Evolutionary conservation across 2,888 invertebrate genomes (phyloP).

Genomic region (Lamproptera curius): DNA sequence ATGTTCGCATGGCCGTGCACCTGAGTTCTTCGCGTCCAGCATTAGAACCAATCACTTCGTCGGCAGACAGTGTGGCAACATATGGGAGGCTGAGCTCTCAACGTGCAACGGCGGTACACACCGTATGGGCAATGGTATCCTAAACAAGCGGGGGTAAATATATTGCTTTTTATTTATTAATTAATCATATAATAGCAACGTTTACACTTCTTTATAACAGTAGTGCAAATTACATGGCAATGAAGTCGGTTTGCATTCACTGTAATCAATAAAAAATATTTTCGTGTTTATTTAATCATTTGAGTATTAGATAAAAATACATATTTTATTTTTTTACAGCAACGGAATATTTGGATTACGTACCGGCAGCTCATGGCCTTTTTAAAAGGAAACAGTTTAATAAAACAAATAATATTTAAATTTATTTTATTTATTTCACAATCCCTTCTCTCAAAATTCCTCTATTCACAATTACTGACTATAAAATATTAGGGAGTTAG

Average conservation of each 20-base stretch:
- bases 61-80: conserved; percentile 30
- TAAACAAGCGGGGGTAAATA: conserved; percentile 27
- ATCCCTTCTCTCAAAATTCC: too few species aligned
- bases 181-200: too few species aligned
- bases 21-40: conserved; percentile 33
- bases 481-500: too few species aligned
- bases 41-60: conserved; percentile 33
- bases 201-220: too few species aligned
- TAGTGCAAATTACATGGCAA: too few species aligned
- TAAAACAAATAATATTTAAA: too few species aligned
- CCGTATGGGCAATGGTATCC: conserved; percentile 27
- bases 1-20: conserved; percentile 36
- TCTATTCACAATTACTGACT: too few species aligned
- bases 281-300: too few species aligned
- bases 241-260: too few species aligned
- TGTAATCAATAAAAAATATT: too few species aligned
- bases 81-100: conserved; percentile 8
- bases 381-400: conserved; percentile 27
- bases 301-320: not conserved
- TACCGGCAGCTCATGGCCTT: conserved; percentile 38
- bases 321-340: conserved; percentile 31
- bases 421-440: too few species aligned
- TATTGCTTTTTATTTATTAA: not conserved
- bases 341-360: conserved; percentile 35
- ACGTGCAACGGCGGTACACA: conserved; percentile 20